These are phyloP conservation scores for Cheilosia variabilis DNA, from an alignment of 2,888 invertebrate species.

Conservation along the genomic window DNA sequence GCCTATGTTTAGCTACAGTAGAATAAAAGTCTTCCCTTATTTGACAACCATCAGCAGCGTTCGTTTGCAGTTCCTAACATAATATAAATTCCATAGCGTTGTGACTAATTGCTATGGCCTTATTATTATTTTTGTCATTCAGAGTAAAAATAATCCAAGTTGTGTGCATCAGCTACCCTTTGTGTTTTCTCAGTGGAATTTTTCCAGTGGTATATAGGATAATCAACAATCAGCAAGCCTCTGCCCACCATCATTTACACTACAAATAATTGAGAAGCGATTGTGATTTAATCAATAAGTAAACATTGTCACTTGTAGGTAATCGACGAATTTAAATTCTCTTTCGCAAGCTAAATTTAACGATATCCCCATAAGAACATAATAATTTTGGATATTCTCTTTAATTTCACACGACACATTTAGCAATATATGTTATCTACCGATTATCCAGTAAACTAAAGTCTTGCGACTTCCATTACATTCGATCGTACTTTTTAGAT, in stretches of 20 bases:
- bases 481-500: background rate
- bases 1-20: background rate
- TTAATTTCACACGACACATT: background rate
- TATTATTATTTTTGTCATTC: background rate
- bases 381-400: too few species aligned
- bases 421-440: background rate
- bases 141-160: background rate
- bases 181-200: constrained; percentile 44
- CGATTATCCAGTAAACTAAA: background rate
- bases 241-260: constrained; percentile 15
- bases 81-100: background rate
- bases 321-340: background rate
- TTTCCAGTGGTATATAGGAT: constrained; percentile 14
- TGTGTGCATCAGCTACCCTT: background rate
- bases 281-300: constrained; percentile 45
- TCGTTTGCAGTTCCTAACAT: background rate
- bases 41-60: background rate
- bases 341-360: constrained; percentile 9
- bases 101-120: background rate
- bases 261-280: constrained; percentile 38
- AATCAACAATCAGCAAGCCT: background rate
- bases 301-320: constrained; percentile 29
- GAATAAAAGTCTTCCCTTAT: background rate
- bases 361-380: too few species aligned
- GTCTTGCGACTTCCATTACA: background rate